A percentile compares a stretch with the other conserved stretches of the same genome.
These are phyloP conservation scores for Gobiocypris rarus DNA, from an alignment of 2,113 vertebrate genomes.

Conservation along the genomic window DNA sequence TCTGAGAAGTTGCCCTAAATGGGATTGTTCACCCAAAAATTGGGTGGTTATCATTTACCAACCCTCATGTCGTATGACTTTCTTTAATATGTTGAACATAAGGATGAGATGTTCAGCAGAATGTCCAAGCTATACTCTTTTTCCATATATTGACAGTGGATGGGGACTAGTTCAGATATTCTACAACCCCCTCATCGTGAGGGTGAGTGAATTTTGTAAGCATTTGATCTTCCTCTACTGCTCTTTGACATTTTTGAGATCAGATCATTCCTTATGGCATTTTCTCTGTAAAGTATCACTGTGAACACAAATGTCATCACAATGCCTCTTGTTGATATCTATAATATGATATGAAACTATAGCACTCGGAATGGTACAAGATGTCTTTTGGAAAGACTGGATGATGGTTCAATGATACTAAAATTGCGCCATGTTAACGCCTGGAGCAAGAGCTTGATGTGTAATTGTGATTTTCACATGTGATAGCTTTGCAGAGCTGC, in stretches of 20 bases:
- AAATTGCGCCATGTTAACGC: not conserved
- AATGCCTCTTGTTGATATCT: not conserved
- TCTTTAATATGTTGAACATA: not conserved
- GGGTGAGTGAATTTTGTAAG: not conserved
- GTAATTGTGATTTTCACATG: slow-evolving; percentile 12
- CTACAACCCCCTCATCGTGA: not conserved
- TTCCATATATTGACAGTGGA: not conserved
- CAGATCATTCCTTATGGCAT: not conserved
- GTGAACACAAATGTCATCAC: not conserved
- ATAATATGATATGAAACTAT: not conserved
- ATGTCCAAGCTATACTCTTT: not conserved
- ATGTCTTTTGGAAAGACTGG: slow-evolving; percentile 5
- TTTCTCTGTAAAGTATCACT: not conserved
- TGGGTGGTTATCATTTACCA: not conserved
- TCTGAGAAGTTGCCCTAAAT: not conserved
- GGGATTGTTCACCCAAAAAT: not conserved
- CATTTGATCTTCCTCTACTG: not conserved
- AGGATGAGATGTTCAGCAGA: not conserved
- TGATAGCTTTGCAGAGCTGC: not conserved
- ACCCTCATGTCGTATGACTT: not conserved
- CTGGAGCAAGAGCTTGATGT: slow-evolving; percentile 8
- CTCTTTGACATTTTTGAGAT: not conserved
- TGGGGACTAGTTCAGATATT: not conserved
- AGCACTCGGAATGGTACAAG: not conserved
- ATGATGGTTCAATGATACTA: slow-evolving; percentile 3